Conservation (phyloP, 2,888 invertebrate genomes). For the Nowickia ferox region DNA sequence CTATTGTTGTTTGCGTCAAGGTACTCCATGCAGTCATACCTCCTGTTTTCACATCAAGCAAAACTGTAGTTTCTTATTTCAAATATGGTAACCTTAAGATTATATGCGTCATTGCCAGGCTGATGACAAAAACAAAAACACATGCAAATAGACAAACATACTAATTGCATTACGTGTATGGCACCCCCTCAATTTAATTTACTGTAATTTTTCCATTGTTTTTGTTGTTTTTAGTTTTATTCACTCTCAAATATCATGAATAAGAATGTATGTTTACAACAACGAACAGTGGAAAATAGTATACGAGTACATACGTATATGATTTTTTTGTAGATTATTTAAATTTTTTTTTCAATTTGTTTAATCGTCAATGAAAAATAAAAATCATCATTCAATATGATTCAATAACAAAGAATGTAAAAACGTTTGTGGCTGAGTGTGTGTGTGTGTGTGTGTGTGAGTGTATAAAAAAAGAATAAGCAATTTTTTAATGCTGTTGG, state of each 20-base stretch:
- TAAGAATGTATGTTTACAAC: not conserved
- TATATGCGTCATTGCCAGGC: slow-evolving; percentile 57
- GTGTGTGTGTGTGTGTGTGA: not conserved
- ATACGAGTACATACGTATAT: too few species aligned
- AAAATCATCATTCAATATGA: slow-evolving; percentile 33
- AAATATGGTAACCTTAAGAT: slow-evolving; percentile 28
- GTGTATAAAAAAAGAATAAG: not conserved
- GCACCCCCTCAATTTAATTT: slow-evolving; percentile 54
- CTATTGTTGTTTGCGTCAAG: slow-evolving; percentile 4
- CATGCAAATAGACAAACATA: not conserved
- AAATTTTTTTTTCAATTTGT: slow-evolving; percentile 38
- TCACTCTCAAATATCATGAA: not conserved
- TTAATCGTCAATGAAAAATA: slow-evolving; percentile 30
- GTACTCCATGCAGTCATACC: not conserved
- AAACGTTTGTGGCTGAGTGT: not conserved
- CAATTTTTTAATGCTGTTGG: slow-evolving; percentile 28
- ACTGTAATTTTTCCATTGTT: slow-evolving; percentile 24
- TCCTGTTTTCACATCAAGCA: slow-evolving; percentile 1
- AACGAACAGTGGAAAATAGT: too few species aligned
- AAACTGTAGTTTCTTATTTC: slow-evolving; percentile 2
- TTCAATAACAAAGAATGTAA: slow-evolving; percentile 30
- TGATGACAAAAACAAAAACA: not conserved
- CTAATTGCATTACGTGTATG: slow-evolving; percentile 16
- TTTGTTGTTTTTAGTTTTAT: slow-evolving; percentile 10
- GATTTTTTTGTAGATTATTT: slow-evolving; percentile 1